Base-by-base conservation (phyloP, 2,888 invertebrate species). In the Drosophila quasianomalipes region DNA sequence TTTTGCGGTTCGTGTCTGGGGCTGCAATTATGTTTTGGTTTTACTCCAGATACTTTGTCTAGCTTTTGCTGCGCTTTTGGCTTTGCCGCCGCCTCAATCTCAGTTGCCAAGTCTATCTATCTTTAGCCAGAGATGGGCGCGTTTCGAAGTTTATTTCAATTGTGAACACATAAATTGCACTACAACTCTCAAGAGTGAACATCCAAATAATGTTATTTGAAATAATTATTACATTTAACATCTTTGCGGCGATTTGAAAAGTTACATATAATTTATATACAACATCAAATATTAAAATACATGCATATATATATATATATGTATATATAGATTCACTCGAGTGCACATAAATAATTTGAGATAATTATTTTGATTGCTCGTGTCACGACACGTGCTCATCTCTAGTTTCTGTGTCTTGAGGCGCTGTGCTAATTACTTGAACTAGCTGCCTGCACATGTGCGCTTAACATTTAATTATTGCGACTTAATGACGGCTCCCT, bases 381-480 rank as follows among this genome's bases (percentile, higher is more conserved):
- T 59, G 60, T 49, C 59, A 63, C 64, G 57, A 52, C 19, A 31
- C 12, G 14, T 4, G 9, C 30, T 22, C 69, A 39, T 62, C 67
- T 35, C 35, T 28, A 62, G 47, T 41, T 47, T 12, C 16, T 53
- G 47, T 59, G 60, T 70, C 67, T 65, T 77, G 59, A 66, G 74
- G 63, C 63, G 66, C 81, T 89, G 82, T 80, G 88, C 89, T 89
- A 89, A 89, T 89, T 89, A 89, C 91, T 87, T 79, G 75, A 90
- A 90, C 91, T 87, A 84, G 87, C 78, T 81, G 82, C 84, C 70
- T 74, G 87, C 85, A 86, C 85, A 76, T 81, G 87, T 87, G 82
- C 84, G 89, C 81, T 87, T 84, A 87, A 90, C 90, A 85, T 90
- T 90, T 89, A 89, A 89, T 89, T 88, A 86, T 88, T 84, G 90